Evolutionary conservation across 2,888 invertebrate species (phyloP), one percentile per base, ranked within the genome.

Genomic region (Zygogramma bicolorata): DNA sequence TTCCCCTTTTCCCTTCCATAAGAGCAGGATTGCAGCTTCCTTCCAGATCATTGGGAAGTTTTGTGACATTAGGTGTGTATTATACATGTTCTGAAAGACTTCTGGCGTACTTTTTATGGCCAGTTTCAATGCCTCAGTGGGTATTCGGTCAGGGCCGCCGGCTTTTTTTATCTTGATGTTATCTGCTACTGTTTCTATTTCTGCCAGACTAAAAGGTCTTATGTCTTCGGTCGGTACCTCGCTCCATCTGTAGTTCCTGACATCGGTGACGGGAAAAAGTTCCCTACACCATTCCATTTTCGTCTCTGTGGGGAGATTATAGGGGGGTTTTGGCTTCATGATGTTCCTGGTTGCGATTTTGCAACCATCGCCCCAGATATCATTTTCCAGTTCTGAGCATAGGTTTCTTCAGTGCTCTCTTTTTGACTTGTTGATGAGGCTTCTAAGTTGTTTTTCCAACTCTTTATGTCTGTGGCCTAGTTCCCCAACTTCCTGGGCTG

Each of bases 121-220:
- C 10, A n/a, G 10, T 18, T 58, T 70, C 0, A 74, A 18, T 4
- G 46, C 60, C 49, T 73, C 71, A 3, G 59, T 18, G 3, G 68
- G 62, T 8, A 76, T 27, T 0, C 65, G 60, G 34, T 74, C 76
- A 1, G 65, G 53, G 0, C 73, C 76, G 3, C 74, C 68, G 0
- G 75, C 66, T 31, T 67, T 70, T 15, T 65, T 38, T 29, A 15
- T 42, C 10, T 18, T 29, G 2, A 62, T 40, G 1, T 1, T 46
- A 8, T 61, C 38, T 8, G 61, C 40, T 7, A 40, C 61, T 27
- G 4, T 20, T 20, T 34, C 13, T 1, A 20, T 34, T 38, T 20
- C 18, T 20, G 4, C 4, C 7, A 15, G 5, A 3, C 20, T 20
- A 6, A 31, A 34, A 0, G 15, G 31, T 18, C 31, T 34, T 20